Conservation (phyloP, 2,113 vertebrate genomes). For the Baryphthengus martii region DNA sequence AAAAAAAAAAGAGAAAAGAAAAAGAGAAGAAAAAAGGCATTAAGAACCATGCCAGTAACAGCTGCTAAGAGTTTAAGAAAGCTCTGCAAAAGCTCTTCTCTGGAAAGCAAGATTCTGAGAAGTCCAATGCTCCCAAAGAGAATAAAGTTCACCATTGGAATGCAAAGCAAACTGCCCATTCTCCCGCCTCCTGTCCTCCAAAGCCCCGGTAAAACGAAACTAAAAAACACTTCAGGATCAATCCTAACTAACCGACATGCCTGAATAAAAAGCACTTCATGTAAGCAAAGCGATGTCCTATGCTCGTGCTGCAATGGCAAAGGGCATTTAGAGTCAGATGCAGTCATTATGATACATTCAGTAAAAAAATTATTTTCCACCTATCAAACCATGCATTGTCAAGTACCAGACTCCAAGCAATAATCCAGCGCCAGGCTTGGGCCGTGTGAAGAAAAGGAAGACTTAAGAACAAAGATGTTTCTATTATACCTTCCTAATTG, state of each 20-base stretch:
- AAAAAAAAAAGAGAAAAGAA: background rate
- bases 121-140: background rate
- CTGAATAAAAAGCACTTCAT: background rate
- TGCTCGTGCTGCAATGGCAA: background rate
- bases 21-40: background rate
- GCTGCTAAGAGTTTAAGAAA: background rate
- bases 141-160: background rate
- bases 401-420: background rate
- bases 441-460: background rate
- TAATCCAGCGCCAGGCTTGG: background rate
- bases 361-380: background rate
- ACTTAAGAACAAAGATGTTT: background rate
- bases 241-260: background rate
- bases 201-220: too few species aligned
- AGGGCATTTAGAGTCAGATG: background rate
- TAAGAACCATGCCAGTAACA: background rate
- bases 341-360: background rate
- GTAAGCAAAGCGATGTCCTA: background rate
- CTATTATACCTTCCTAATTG: background rate
- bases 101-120: background rate
- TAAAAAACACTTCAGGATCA: background rate
- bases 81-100: background rate
- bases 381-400: background rate
- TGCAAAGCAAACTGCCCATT: background rate
- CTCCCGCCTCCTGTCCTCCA: too few species aligned